phyloP scores from a whole-genome alignment of 2,113 vertebrate genomes.

The Cyanoderma ruficeps region DNA sequence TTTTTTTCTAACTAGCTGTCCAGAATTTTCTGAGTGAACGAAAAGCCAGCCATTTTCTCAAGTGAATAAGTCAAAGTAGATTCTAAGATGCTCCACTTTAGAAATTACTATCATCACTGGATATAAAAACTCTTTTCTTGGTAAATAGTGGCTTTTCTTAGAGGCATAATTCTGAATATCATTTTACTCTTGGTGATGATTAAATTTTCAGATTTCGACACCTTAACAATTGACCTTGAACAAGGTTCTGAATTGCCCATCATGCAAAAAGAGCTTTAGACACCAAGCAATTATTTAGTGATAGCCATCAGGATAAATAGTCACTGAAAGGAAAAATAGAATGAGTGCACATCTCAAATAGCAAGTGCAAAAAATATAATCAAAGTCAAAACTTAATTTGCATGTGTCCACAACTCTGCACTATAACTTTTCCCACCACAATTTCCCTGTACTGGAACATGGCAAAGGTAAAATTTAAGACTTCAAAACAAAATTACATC shows the following conservation, averaged over 20 bases:
- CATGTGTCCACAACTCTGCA: conserved; percentile 65
- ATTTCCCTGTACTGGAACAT: conserved; percentile 48
- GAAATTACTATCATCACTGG: conserved; percentile 71
- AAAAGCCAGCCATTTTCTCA: conserved; percentile 43
- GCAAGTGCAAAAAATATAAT: conserved; percentile 62
- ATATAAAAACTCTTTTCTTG: conserved; percentile 47
- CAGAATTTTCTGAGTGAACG: conserved; percentile 25
- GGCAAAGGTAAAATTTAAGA: conserved; percentile 72
- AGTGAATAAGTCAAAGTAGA: conserved; percentile 61
- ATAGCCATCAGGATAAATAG: conserved; percentile 64
- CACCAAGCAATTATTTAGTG: conserved; percentile 74
- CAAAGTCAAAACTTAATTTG: conserved; percentile 79
- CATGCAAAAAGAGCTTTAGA: conserved; percentile 61
- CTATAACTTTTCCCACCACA: conserved; percentile 62
- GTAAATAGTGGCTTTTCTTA: conserved; percentile 61
- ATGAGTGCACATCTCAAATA: conserved; percentile 45
- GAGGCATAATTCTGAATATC: conserved; percentile 62
- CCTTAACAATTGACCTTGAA: conserved; percentile 72
- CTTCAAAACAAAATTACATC: conserved; percentile 69
- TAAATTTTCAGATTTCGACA: conserved; percentile 72
- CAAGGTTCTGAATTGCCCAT: conserved; percentile 59
- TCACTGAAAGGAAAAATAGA: conserved; percentile 46
- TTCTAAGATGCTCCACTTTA: conserved; percentile 60
- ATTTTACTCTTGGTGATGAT: conserved; percentile 49
- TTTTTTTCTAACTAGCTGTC: conserved; percentile 28